phyloP scores from a whole-genome alignment of 2,797 vertebrate species.

The Lacerta bilineata region DNA sequence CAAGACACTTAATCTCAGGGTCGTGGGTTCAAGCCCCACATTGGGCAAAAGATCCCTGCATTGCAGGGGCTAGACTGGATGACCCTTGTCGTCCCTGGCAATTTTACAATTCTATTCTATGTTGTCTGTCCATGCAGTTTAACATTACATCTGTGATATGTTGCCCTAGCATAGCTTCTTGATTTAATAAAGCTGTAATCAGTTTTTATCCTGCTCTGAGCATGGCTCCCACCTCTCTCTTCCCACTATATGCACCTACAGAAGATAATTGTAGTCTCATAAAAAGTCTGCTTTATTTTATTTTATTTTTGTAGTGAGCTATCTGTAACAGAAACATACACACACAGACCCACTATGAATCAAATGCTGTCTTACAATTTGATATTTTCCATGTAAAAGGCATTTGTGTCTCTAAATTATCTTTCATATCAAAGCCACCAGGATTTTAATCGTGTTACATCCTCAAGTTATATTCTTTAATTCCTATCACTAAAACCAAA shows the following conservation, averaged over 20 bases:
- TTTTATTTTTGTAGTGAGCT: not conserved
- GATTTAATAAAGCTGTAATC: not conserved
- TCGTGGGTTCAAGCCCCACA: too few relatives aligned
- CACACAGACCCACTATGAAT: conserved; percentile 28
- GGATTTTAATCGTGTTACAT: conserved; percentile 42
- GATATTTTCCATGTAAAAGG: not conserved
- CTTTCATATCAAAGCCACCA: conserved; percentile 37
- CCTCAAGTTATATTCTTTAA: conserved; percentile 26
- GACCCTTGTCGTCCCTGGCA: too few relatives aligned
- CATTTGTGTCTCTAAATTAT: conserved; percentile 41
- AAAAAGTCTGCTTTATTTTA: not conserved
- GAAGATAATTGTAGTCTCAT: not conserved
- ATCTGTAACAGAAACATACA: conserved; percentile 37
- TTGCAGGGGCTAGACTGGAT: too few relatives aligned
- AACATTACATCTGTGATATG: not conserved
- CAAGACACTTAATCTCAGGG: too few relatives aligned
- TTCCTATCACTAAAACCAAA: conserved; percentile 34
- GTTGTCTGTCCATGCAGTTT: too few relatives aligned
- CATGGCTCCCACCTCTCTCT: not conserved
- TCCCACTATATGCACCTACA: not conserved
- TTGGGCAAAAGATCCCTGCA: too few relatives aligned
- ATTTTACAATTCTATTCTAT: too few relatives aligned
- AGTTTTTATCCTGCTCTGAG: not conserved
- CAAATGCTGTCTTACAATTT: conserved; percentile 31
- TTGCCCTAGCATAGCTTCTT: not conserved